Evolutionary conservation across 2,888 invertebrate species (phyloP).

Genomic region (Philereme transversata): DNA sequence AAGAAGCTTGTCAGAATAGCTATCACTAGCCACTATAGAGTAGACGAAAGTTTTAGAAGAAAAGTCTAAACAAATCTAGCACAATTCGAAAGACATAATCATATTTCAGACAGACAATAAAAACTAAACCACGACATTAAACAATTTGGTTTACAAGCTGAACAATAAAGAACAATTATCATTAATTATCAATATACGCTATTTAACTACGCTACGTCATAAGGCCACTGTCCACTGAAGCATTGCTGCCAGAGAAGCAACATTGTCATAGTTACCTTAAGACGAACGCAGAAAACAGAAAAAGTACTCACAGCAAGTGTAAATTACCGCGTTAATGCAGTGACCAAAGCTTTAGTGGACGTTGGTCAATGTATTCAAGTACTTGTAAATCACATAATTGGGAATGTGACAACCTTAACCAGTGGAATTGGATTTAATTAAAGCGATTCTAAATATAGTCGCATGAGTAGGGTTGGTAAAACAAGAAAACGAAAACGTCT

Average conservation of each 20-base stretch:
- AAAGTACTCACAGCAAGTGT: not conserved
- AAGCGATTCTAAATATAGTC: slow-evolving; percentile 69
- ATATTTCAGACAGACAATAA: slow-evolving; percentile 5
- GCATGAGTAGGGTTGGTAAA: slow-evolving; percentile 30
- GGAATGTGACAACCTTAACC: slow-evolving; percentile 66
- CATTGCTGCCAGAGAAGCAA: not conserved
- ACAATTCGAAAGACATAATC: not conserved
- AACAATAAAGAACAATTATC: slow-evolving; percentile 65
- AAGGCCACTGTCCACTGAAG: slow-evolving; percentile 16
- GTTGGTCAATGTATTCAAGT: slow-evolving; percentile 22
- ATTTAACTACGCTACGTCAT: slow-evolving; percentile 53
- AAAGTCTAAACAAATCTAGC: not conserved
- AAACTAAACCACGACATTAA: slow-evolving; percentile 46
- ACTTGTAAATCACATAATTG: slow-evolving; percentile 74
- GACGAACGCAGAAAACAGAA: not conserved
- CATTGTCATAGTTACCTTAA: too few relatives aligned
- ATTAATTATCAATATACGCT: slow-evolving; percentile 65
- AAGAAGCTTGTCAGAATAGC: too few relatives aligned
- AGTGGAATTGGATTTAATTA: slow-evolving; percentile 78
- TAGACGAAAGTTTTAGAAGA: too few relatives aligned
- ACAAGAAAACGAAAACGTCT: not conserved
- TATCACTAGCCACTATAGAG: too few relatives aligned
- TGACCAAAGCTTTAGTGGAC: slow-evolving; percentile 11
- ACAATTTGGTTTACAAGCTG: slow-evolving; percentile 51
- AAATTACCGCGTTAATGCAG: not conserved